A percentile compares a stretch with the other conserved stretches of the same genome.
Conservation (phyloP, 2,888 invertebrate species). For the Kryphioiulus occultus region DNA sequence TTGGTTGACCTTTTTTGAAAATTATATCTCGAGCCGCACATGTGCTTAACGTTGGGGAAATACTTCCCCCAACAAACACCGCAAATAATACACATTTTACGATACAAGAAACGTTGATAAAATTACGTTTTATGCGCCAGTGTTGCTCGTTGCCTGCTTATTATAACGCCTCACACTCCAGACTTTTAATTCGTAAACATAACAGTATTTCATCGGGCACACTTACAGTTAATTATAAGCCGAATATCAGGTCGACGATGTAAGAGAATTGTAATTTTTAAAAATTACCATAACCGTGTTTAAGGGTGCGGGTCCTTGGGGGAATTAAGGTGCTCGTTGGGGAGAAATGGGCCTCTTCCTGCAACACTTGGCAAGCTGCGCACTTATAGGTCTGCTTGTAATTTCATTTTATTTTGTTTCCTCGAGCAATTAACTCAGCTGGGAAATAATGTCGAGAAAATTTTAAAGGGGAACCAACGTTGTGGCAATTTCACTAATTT, state of each 20-base stretch:
- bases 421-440: conserved; percentile 1
- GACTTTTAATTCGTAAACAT: conserved; percentile 11
- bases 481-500: neutral
- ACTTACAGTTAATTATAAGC: conserved; percentile 3
- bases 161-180: neutral
- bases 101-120: conserved; percentile 18
- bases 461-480: conserved; percentile 2
- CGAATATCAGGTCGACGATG: neutral
- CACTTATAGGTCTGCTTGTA: neutral
- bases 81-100: conserved; percentile 20
- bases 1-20: neutral
- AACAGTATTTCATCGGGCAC: neutral
- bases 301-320: conserved; percentile 12
- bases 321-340: neutral
- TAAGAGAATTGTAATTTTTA: neutral
- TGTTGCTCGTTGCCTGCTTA: neutral
- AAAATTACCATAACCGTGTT: conserved; percentile 15
- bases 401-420: conserved; percentile 21
- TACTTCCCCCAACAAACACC: conserved; percentile 7
- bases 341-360: neutral
- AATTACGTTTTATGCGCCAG: neutral
- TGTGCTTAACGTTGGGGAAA: conserved; percentile 16
- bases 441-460: conserved; percentile 8
- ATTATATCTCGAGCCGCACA: neutral
- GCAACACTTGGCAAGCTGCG: neutral